Base-by-base conservation (phyloP, 2,113 vertebrate genomes). In the Kobus ellipsiprymnus region DNA sequence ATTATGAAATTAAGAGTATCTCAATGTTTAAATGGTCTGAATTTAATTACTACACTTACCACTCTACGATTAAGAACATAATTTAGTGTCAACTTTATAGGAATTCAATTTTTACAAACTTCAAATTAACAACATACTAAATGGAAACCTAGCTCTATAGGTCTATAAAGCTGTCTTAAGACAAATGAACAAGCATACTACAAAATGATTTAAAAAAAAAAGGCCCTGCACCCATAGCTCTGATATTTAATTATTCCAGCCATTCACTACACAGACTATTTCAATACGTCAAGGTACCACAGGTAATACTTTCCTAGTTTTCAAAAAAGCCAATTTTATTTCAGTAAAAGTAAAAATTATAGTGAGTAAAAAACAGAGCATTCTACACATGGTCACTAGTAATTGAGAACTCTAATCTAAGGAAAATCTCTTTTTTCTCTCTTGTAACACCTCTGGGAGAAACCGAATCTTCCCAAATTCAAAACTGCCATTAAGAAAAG, bases 311-410 rank as follows among this genome's bases (percentile, higher is more conserved):
- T 27, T 44, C 40, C 40, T 77, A 77, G 71, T 77, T 77, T 77
- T 80, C 80, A 91, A 87, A 97, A 87, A 95, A 94, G 62, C 17
- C 54, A 90, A 36, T 84, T 92, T 93, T 40, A 96, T 64, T 94
- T 98, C 30, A 87, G 40, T 78, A 91, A 57, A 77, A 25, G 27
- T 74, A 74, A 95, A 97, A 92, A 62, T 21, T 86, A 15, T 27
- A 91, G 84, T 88, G 44, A 55, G 3, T 91, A 40, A 82, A 97
- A 89, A 27, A 13, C 6, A 71, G 0, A 80, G 44, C 40, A 97
- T 60, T 89, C 74, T 64, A 82, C 0, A 96, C 5, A 60, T 0
- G 84, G 80, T 62, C 52, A 90, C 12, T 48, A 92, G 33, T 3
- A 95, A 87, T 5, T 85, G 1, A 67, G 17, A 48, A 93, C 50